phyloP scores from a whole-genome alignment of 2,797 vertebrate species.

The Lutjanus campechanus region DNA sequence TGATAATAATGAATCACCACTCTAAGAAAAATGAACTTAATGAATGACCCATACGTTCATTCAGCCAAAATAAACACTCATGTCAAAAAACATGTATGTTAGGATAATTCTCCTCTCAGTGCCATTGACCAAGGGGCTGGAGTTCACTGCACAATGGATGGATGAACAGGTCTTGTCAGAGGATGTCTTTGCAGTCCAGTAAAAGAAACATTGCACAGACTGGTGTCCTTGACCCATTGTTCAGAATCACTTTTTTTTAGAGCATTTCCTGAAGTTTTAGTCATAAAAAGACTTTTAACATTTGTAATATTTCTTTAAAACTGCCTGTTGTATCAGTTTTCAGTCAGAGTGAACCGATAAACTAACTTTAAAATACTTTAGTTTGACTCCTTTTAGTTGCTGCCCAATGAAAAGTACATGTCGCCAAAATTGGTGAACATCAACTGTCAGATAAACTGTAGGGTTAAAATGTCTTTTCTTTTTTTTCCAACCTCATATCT shows the following conservation, averaged over 20 bases:
- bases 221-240: neutral
- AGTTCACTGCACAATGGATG: neutral
- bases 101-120: no score
- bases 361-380: no score
- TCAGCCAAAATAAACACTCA: neutral
- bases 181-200: neutral
- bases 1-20: neutral
- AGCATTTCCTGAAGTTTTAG: neutral
- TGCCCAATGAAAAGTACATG: no score
- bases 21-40: neutral
- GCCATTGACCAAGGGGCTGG: no score
- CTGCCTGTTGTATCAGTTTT: no score
- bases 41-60: neutral
- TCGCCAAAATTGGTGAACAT: no score
- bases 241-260: neutral
- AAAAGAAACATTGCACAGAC: neutral
- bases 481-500: no score
- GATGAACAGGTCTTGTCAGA: neutral
- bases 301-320: neutral
- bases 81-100: no score
- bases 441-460: no score
- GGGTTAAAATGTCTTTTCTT: no score
- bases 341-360: no score
- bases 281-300: neutral
- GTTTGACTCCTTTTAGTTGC: no score